These are phyloP conservation scores for Ellobium chinense DNA, from an alignment of 2,888 invertebrate genomes.

Conservation along the genomic window DNA sequence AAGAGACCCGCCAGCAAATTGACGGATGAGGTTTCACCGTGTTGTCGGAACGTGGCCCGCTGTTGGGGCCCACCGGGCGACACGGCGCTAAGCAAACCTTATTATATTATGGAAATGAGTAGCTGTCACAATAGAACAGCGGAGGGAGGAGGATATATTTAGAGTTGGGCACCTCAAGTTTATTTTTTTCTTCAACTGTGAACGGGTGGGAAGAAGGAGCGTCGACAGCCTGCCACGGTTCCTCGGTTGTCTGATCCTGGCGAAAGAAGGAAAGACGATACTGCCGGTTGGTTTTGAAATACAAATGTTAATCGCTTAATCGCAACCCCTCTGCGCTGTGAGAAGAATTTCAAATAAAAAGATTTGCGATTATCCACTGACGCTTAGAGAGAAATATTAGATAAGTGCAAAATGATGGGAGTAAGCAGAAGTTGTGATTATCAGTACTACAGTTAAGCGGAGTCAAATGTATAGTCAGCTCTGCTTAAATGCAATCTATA, in stretches of 20 bases:
- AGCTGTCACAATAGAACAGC: background rate
- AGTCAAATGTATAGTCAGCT: too few species aligned
- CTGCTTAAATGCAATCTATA: too few species aligned
- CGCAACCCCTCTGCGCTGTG: too few species aligned
- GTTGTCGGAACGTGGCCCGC: conserved; percentile 19
- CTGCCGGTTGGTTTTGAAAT: too few species aligned
- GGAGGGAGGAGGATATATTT: background rate
- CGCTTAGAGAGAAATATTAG: too few species aligned
- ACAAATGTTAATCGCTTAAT: too few species aligned
- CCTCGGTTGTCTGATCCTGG: background rate
- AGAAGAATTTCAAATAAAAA: too few species aligned
- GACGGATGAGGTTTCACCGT: background rate
- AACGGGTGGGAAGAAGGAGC: background rate
- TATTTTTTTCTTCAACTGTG: background rate
- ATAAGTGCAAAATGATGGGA: too few species aligned
- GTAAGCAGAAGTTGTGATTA: too few species aligned
- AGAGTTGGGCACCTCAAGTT: background rate
- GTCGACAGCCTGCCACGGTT: background rate
- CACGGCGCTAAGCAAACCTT: conserved; percentile 20
- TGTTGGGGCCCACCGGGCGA: background rate
- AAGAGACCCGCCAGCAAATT: background rate
- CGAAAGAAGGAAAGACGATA: background rate
- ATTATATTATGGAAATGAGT: conserved; percentile 1
- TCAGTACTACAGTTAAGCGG: too few species aligned
- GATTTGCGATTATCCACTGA: too few species aligned